Evolutionary conservation across 1,140 invertebrate genomes (phyloP), one percentile per base, ranked within the genome.

Genomic region (Mactra quadrangularis): DNA sequence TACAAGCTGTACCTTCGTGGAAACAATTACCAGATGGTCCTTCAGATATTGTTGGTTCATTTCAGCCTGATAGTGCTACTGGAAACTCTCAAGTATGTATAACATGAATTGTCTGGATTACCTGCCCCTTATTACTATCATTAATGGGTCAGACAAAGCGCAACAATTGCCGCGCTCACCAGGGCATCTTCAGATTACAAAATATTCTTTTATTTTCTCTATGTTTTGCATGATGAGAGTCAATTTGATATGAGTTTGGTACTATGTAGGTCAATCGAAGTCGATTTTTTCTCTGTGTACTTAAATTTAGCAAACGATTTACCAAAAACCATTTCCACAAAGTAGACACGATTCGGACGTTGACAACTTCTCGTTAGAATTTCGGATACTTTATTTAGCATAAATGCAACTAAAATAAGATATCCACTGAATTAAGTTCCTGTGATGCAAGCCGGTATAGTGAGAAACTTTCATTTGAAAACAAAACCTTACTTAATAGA

Each of bases 11-110:
- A n/a, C 79, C n/a, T 25, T 72, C 79, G 19, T 74, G 68, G 68
- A 72, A 74, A 64, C 53, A 82, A 33, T 59, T 82, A 52, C 79
- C 79, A 3, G 70, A 74, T 38, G 68, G 79, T 19, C 79, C 68
- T 29, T 62, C 79, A n/a, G 79, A 82, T 33, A 74, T 82, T 22
- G 50, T 74, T 41, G 79, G 79, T 2, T 50, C 15, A 2, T 82
- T 82, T 41, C 79, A 74, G 57, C 59, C 68, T 3, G 79, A 62
- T 50, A 64, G 64, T 19, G 11, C 33, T 2, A 50, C 17, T 22
- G 57, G 70, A n/a, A 41, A 33, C 15, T 74, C 45, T n/a, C 79
- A 72, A 45, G 66, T 72, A 57, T 33, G 38, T 9, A n/a, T n/a
- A 15, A 59, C n/a, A n/a, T n/a, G n/a, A n/a, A n/a, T n/a, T n/a